Percentiles rank a stretch among this genome's conserved stretches.
phyloP scores from a whole-genome alignment of 2,113 vertebrate genomes.

The Pollimyrus isidori region DNA sequence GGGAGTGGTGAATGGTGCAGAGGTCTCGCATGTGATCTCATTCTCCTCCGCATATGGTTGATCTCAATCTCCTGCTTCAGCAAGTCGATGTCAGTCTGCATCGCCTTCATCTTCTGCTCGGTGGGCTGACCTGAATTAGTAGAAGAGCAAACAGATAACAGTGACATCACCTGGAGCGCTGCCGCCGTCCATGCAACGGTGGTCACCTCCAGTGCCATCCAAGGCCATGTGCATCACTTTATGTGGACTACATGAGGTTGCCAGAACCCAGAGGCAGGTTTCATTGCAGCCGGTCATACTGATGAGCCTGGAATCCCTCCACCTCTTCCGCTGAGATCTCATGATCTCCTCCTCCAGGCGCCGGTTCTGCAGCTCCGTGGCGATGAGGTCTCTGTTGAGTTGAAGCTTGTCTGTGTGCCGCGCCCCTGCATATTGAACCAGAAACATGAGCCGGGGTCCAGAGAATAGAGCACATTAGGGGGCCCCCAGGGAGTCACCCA shows the following conservation, averaged over 20 bases:
- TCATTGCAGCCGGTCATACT: conserved; percentile 24
- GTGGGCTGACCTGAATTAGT: conserved; percentile 14
- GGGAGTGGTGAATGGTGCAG: conserved; percentile 8
- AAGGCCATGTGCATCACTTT: neutral
- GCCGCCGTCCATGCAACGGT: neutral
- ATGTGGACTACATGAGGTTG: neutral
- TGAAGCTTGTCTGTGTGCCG: conserved; percentile 12
- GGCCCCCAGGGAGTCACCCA: conserved; percentile 4
- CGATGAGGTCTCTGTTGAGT: conserved; percentile 35
- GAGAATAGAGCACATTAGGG: neutral
- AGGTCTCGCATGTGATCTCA: conserved; percentile 20
- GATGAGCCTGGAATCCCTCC: conserved; percentile 21
- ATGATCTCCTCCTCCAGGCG: conserved; percentile 41
- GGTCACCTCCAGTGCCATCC: neutral
- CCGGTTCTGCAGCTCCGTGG: conserved; percentile 41
- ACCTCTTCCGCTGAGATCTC: conserved; percentile 29
- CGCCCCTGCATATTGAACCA: conserved; percentile 18
- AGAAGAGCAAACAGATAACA: neutral
- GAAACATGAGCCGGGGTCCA: neutral
- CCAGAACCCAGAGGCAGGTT: neutral
- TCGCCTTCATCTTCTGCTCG: conserved; percentile 34
- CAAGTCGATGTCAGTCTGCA: conserved; percentile 40
- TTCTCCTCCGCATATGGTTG: conserved; percentile 28
- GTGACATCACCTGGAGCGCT: neutral
- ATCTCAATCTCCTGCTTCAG: conserved; percentile 45